phyloP scores from a whole-genome alignment of 1,140 invertebrate species.

The Drosophila lacertosa region DNA sequence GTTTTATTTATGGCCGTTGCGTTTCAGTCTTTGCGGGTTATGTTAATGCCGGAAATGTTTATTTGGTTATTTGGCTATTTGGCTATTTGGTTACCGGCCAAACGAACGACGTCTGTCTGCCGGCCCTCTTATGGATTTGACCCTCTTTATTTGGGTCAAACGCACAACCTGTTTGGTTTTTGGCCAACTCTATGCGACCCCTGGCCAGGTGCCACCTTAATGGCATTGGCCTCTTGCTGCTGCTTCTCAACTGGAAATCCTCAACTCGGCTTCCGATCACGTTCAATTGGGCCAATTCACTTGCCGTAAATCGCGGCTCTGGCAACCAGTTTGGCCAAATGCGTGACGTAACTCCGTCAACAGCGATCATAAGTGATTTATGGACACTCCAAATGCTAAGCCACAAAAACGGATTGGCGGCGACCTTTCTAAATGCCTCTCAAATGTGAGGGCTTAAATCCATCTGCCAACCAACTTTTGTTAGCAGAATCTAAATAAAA shows the following conservation, averaged over 20 bases:
- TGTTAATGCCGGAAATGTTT: slow-evolving; percentile 74
- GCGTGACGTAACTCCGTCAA: slow-evolving; percentile 24
- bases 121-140: slow-evolving; percentile 6
- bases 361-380: slow-evolving; percentile 32
- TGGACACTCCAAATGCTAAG: slow-evolving; percentile 11
- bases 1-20: slow-evolving; percentile 22
- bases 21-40: slow-evolving; percentile 4
- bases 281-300: slow-evolving; percentile 20
- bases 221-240: too few relatives aligned
- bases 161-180: slow-evolving; percentile 29
- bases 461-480: not conserved
- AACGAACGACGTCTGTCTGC: too few relatives aligned
- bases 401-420: not conserved
- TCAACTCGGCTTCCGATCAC: slow-evolving; percentile 31
- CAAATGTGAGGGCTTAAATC: not conserved
- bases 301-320: not conserved
- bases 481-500: too few relatives aligned
- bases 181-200: not conserved
- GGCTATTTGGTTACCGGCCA: slow-evolving; percentile 48
- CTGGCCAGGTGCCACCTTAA: too few relatives aligned
- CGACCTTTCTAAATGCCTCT: not conserved
- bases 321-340: slow-evolving; percentile 21
- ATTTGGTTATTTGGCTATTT: slow-evolving; percentile 43
- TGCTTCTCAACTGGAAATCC: not conserved
- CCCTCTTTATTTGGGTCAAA: slow-evolving; percentile 32